Base-by-base conservation (phyloP, 1,140 invertebrate genomes). In the Drosophila ironensis region DNA sequence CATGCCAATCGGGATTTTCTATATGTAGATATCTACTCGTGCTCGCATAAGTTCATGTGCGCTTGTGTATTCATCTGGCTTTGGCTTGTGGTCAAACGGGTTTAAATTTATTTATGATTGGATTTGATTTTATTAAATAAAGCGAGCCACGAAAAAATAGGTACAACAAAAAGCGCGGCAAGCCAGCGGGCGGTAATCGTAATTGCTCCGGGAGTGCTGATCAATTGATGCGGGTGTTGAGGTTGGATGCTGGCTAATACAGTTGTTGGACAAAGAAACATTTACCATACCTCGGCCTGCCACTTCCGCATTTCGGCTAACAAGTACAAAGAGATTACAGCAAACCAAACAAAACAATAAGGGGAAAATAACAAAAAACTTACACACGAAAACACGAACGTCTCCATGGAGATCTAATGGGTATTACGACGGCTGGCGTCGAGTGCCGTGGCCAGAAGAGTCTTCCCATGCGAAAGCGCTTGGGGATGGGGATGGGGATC, bases 71-170 rank as follows among this genome's bases (percentile, higher is more conserved):
- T 50, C 33, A 28, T 20, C 53, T 51, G 45, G 53, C 51, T 76
- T 38, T 52, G 45, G 64, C 57, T 74, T 67, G 80, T 84, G 80
- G 80, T 86, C 80, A 86, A 86, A 86, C 80, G 71, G 52, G 80
- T 86, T 86, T 86, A 68, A 80, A 69, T 86, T 86, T 86, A 84
- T 86, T 86, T 86, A 80, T 86, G 80, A 86, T 86, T 86, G 81
- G 80, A 72, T 86, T 86, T 86, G 80, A 86, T 86, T 86, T 86
- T 78, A 86, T 86, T 80, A 60, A 86, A 86, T 64, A 74, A 70
- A 72, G 73, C 69, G 35, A 77, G 72, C 60, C 28, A 54, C 30
- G 14, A 19, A 51, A 44, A 27, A 59, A 37, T 30, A 30, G 22
- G 4, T 2, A 40, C 30, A 27, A n/a, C 28, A 44, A 30, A 20